Conservation (phyloP, 2,113 vertebrate genomes). For the Brachirus orientalis region DNA sequence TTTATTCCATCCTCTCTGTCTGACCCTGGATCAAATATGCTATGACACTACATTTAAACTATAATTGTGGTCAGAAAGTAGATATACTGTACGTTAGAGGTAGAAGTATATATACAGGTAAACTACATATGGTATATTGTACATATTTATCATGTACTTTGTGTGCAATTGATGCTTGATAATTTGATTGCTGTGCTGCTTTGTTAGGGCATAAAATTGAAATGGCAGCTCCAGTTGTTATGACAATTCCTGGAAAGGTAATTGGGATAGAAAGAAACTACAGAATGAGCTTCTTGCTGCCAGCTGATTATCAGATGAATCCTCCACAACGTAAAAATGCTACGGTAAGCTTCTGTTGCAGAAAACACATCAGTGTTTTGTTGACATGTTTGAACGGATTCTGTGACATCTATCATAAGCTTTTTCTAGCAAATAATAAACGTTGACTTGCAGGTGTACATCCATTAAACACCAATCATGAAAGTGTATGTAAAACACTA, state of each 20-base stretch:
- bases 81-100: no score
- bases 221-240: slow-evolving; percentile 75
- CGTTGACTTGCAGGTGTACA: slow-evolving; percentile 67
- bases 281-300: slow-evolving; percentile 77
- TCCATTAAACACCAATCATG: slow-evolving; percentile 51
- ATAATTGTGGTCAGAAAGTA: no score
- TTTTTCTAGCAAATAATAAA: neutral
- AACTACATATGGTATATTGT: neutral
- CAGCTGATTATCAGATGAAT: slow-evolving; percentile 57
- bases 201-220: slow-evolving; percentile 68
- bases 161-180: neutral
- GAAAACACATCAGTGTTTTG: neutral
- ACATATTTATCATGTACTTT: neutral
- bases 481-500: slow-evolving; percentile 67
- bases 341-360: slow-evolving; percentile 41
- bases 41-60: no score
- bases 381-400: neutral
- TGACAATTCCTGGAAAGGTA: slow-evolving; percentile 38
- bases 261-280: slow-evolving; percentile 17
- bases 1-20: no score
- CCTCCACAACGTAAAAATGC: slow-evolving; percentile 67
- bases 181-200: neutral
- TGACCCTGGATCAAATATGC: no score
- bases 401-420: neutral
- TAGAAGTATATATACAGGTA: no score